A percentile compares a stretch with the other conserved stretches of the same genome.
Conservation (phyloP, 1,140 invertebrate species). For the Heliconius congener region DNA sequence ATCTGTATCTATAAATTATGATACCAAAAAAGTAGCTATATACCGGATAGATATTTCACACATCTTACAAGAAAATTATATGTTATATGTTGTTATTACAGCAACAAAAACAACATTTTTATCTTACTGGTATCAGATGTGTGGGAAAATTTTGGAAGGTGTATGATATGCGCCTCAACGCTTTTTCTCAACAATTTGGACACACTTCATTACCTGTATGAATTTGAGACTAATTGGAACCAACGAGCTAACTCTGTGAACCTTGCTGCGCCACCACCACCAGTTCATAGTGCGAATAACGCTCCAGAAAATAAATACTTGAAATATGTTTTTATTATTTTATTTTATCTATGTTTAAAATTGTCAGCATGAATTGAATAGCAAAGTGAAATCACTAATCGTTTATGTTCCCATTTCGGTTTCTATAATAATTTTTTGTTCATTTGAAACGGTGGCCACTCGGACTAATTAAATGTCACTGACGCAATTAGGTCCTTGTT, state of each 20-base stretch:
- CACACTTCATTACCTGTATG: constrained; percentile 26
- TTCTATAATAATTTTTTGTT: constrained; percentile 3
- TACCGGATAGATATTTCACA: neutral
- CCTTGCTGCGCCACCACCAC: neutral
- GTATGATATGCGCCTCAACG: constrained; percentile 19
- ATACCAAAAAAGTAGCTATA: neutral
- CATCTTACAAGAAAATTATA: neutral
- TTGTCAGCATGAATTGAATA: neutral
- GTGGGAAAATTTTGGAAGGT: constrained; percentile 10
- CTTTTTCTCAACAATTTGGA: constrained; percentile 31
- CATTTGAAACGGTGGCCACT: neutral
- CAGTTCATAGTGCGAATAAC: neutral
- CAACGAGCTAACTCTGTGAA: constrained; percentile 17
- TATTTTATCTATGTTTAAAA: neutral
- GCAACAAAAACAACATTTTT: neutral
- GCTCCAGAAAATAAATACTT: neutral
- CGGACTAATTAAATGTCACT: constrained; percentile 19
- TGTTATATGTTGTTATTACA: neutral
- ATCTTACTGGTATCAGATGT: neutral
- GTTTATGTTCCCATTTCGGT: constrained; percentile 3
- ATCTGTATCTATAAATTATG: neutral
- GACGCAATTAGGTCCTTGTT: constrained; percentile 19
- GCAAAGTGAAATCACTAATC: neutral
- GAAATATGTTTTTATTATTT: neutral
- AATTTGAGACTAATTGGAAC: constrained; percentile 34